Evolutionary conservation across 2,888 invertebrate species (phyloP).

Genomic region (Drosophila mercatorum): DNA sequence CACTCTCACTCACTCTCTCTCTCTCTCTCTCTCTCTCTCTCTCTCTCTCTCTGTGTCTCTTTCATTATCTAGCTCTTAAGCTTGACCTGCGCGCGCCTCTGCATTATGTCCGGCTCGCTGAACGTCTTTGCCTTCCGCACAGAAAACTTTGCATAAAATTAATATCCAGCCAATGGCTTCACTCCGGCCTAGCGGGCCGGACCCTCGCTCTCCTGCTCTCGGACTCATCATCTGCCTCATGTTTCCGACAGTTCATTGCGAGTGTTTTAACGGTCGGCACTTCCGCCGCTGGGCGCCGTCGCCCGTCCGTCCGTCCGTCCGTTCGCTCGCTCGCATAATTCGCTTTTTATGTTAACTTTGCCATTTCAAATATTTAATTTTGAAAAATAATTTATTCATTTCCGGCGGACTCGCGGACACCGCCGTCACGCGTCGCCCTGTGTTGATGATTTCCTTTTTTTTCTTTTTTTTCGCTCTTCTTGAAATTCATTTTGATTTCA

Average conservation of each 20-base stretch:
- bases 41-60: not conserved
- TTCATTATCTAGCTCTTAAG: slow-evolving; percentile 5
- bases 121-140: slow-evolving; percentile 49
- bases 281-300: slow-evolving; percentile 61
- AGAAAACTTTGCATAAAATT: slow-evolving; percentile 78
- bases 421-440: slow-evolving; percentile 41
- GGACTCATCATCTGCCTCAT: slow-evolving; percentile 36
- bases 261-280: slow-evolving; percentile 78
- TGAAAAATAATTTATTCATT: slow-evolving; percentile 79
- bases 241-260: slow-evolving; percentile 78
- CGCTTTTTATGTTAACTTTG: slow-evolving; percentile 76
- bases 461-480: not conserved
- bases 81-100: slow-evolving; percentile 43
- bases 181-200: not conserved
- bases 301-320: slow-evolving; percentile 16
- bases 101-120: slow-evolving; percentile 62
- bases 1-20: not conserved
- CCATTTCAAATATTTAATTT: slow-evolving; percentile 67
- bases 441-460: slow-evolving; percentile 47
- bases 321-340: slow-evolving; percentile 67
- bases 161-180: slow-evolving; percentile 59
- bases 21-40: not conserved
- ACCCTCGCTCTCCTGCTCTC: not conserved
- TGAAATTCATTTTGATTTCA: slow-evolving; percentile 24
- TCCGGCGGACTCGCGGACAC: slow-evolving; percentile 58